Percentiles rank a stretch among this genome's conserved stretches.
phyloP scores from a whole-genome alignment of 2,113 vertebrate genomes.

The Tapirus terrestris region DNA sequence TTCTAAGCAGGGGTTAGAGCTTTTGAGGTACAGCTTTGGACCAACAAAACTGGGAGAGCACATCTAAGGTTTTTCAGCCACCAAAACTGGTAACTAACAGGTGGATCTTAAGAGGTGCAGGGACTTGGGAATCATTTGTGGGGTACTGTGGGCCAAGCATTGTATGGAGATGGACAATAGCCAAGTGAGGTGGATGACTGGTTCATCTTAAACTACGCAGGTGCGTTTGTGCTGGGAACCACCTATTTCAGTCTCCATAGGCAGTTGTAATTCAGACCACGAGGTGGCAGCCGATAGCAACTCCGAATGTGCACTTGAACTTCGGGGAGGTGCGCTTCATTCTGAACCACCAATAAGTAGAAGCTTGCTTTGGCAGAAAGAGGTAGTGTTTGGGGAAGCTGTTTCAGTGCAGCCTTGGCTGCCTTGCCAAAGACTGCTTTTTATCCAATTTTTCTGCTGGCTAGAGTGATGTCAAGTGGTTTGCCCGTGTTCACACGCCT shows the following conservation, averaged over 20 bases:
- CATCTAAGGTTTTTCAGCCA: background rate
- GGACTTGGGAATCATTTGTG: background rate
- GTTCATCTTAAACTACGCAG: background rate
- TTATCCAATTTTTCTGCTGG: constrained; percentile 57
- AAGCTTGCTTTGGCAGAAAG: constrained; percentile 60
- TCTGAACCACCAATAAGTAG: background rate
- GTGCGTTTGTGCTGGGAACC: background rate
- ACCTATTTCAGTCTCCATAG: background rate
- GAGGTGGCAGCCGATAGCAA: constrained; percentile 60
- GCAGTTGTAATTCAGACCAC: background rate
- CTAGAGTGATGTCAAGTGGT: constrained; percentile 29
- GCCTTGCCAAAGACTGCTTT: constrained; percentile 47
- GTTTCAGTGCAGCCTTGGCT: background rate
- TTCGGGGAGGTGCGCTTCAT: background rate
- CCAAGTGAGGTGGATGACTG: background rate
- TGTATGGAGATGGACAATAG: background rate
- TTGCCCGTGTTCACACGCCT: constrained; percentile 36
- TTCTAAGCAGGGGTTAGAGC: background rate
- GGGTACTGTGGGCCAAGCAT: background rate
- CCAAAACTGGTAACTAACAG: background rate
- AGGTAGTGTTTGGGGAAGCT: constrained; percentile 33
- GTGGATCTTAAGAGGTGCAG: accelerated
- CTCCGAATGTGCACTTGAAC: background rate
- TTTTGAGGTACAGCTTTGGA: background rate
- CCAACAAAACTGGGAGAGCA: background rate